Percentiles rank a stretch among this genome's conserved stretches.
phyloP scores from a whole-genome alignment of 2,888 invertebrate genomes.

The Anticlea derivata region DNA sequence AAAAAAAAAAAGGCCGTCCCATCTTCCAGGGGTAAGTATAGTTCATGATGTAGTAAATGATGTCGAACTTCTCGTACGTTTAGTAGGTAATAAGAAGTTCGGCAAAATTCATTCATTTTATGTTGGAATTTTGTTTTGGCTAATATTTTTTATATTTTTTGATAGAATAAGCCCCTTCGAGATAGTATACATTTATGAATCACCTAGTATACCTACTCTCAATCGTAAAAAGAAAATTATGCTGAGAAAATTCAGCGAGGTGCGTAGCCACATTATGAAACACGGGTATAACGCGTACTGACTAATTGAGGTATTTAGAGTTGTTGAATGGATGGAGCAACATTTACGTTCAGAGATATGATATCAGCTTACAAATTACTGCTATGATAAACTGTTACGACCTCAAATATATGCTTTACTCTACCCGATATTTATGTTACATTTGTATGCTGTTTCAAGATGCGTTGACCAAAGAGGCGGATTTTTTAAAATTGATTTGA shows the following conservation, averaged over 20 bases:
- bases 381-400: conserved; percentile 47
- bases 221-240: not conserved
- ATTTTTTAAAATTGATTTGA: conserved; percentile 40
- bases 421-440: conserved; percentile 38
- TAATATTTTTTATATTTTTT: too few relatives aligned
- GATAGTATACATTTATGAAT: too few relatives aligned
- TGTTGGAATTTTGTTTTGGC: too few relatives aligned
- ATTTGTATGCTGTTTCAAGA: conserved; percentile 18
- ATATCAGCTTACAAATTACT: conserved; percentile 52
- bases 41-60: too few relatives aligned
- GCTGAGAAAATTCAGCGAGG: not conserved
- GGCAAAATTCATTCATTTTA: too few relatives aligned
- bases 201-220: too few relatives aligned
- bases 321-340: conserved; percentile 36
- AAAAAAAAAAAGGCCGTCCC: too few relatives aligned
- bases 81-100: too few relatives aligned
- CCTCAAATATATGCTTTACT: conserved; percentile 42
- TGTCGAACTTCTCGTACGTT: too few relatives aligned
- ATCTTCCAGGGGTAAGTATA: too few relatives aligned
- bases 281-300: conserved; percentile 4
- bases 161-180: too few relatives aligned
- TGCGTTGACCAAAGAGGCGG: conserved; percentile 27
- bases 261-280: conserved; percentile 2
- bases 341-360: conserved; percentile 45
- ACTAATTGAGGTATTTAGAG: conserved; percentile 30